Conservation (phyloP, 2,797 vertebrate genomes). For the Myotis planiceps region DNA sequence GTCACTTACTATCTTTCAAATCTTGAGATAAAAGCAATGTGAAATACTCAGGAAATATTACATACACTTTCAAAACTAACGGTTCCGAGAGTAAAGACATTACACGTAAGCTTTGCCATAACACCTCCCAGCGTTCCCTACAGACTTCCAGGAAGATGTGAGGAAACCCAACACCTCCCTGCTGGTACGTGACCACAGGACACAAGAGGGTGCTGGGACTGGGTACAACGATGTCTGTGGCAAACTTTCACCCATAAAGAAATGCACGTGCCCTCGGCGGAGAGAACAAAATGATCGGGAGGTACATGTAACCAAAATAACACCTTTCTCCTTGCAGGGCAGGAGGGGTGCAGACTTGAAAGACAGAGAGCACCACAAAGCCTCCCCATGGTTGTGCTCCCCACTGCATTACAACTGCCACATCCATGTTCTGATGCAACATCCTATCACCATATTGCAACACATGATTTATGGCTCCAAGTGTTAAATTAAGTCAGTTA, state of each 20-base stretch:
- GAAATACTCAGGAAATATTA: slow-evolving; percentile 78
- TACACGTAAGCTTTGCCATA: not conserved
- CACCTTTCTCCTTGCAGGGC: not conserved
- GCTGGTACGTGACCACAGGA: not conserved
- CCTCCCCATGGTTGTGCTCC: not conserved
- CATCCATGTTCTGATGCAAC: slow-evolving; percentile 66
- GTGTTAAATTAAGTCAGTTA: slow-evolving; percentile 71
- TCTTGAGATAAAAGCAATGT: slow-evolving; percentile 64
- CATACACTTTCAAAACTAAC: slow-evolving; percentile 78
- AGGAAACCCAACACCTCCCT: slow-evolving; percentile 41
- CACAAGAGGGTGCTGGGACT: not conserved
- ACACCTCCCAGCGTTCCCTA: slow-evolving; percentile 45
- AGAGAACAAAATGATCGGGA: not conserved
- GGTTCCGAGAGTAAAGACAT: slow-evolving; percentile 52
- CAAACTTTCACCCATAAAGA: not conserved
- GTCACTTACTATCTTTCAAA: slow-evolving; percentile 39
- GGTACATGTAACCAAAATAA: not conserved
- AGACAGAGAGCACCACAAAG: not conserved
- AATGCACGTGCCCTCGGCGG: not conserved
- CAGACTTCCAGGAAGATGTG: slow-evolving; percentile 61
- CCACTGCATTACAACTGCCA: slow-evolving; percentile 51
- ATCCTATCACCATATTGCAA: slow-evolving; percentile 66
- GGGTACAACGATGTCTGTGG: not conserved
- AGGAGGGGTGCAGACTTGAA: not conserved
- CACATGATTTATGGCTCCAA: slow-evolving; percentile 64